Conservation (phyloP, 35 echinoderm and acorn worm genomes). For the Chiridota heheva region DNA sequence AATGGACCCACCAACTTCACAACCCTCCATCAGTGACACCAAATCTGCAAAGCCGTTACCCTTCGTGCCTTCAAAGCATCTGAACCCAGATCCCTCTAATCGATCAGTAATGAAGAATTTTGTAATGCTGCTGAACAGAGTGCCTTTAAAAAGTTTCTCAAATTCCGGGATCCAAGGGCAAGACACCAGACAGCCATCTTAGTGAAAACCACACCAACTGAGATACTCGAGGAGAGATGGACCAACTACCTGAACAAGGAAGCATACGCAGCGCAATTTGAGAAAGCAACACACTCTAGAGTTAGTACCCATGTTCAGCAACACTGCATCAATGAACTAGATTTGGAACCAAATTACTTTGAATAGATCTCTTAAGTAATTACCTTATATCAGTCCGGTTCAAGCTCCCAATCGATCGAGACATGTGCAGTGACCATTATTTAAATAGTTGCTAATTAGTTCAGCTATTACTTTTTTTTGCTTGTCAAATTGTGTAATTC, state of each 20-base stretch:
- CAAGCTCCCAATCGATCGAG: no score
- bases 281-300: not conserved
- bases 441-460: no score
- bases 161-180: not conserved
- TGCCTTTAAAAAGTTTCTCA: not conserved
- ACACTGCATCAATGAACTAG: no score
- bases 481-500: no score
- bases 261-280: not conserved
- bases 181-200: not conserved
- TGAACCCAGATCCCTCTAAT: not conserved
- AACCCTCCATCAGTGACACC: no score
- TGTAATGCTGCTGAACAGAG: not conserved
- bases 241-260: not conserved
- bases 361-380: no score
- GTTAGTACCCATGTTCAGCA: no score
- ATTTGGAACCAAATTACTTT: no score
- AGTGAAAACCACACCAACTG: not conserved
- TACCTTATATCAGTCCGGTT: no score
- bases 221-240: not conserved
- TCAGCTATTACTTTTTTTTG: no score
- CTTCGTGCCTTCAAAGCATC: constrained; percentile 12
- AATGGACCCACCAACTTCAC: not conserved
- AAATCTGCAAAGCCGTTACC: no score
- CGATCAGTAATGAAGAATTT: not conserved
- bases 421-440: no score